Percentiles rank a stretch among this genome's conserved stretches.
Evolutionary conservation across 2,797 vertebrate species (phyloP).

Genomic region (Sandelia bainsii): DNA sequence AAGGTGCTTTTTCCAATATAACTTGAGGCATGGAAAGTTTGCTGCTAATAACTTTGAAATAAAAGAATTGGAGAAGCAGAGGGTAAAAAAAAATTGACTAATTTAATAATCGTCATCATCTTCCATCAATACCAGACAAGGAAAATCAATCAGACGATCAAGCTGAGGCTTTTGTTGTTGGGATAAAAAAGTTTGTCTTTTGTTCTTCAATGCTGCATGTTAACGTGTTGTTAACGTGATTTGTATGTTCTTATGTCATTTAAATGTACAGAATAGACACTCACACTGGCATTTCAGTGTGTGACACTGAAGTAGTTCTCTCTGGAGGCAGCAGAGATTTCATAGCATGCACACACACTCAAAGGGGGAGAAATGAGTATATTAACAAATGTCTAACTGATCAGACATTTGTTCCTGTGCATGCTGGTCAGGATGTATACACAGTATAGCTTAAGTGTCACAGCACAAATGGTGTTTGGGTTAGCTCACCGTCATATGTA

Average conservation of each 20-base stretch:
- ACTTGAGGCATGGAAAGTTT: neutral
- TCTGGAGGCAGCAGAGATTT: conserved; percentile 15
- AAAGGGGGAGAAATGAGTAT: neutral
- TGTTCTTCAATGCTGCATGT: conserved; percentile 10
- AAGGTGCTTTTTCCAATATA: neutral
- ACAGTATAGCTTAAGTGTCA: neutral
- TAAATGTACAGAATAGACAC: neutral
- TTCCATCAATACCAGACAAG: conserved; percentile 20
- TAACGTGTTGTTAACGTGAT: neutral
- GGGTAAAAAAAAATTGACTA: conserved; percentile 7
- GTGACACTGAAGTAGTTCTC: conserved; percentile 44
- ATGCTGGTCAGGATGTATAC: neutral
- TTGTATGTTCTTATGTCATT: neutral
- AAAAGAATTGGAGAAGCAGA: conserved; percentile 1
- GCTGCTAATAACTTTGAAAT: neutral
- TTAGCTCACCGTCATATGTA: neutral
- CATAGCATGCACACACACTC: neutral
- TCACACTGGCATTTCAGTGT: conserved; percentile 11
- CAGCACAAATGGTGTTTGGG: neutral
- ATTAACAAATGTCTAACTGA: neutral
- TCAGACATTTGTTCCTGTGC: neutral
- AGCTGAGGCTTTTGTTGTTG: conserved; percentile 9
- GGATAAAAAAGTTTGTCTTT: conserved; percentile 44
- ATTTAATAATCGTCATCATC: conserved; percentile 38
- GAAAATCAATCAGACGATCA: conserved; percentile 25